Conservation (phyloP, 1,140 invertebrate genomes). For the Macrobrachium nipponense region DNA sequence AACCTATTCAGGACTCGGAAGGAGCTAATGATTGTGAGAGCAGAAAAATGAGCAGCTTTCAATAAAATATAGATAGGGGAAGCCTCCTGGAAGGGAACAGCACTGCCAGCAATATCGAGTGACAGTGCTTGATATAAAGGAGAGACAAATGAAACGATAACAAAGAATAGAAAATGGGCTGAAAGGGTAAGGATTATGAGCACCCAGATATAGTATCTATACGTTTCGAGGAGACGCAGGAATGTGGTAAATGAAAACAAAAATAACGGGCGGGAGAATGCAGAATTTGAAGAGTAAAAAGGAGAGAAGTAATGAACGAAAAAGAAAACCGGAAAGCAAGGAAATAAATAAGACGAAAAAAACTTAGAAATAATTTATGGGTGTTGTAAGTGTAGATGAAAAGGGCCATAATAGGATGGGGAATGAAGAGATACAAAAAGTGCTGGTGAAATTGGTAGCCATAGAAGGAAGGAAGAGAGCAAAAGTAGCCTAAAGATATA, state of each 20-base stretch:
- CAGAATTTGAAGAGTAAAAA: too few relatives aligned
- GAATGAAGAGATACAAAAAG: not conserved
- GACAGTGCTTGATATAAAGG: too few relatives aligned
- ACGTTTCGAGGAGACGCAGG: not conserved
- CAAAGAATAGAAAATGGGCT: not conserved
- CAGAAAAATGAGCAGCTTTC: too few relatives aligned
- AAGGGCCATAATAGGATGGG: too few relatives aligned
- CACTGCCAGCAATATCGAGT: too few relatives aligned
- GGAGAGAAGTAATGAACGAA: not conserved
- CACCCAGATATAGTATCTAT: not conserved
- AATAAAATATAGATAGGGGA: too few relatives aligned
- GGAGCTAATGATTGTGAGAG: too few relatives aligned
- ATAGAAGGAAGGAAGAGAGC: not conserved
- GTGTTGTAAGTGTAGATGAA: not conserved
- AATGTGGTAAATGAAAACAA: not conserved
- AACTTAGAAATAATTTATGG: not conserved
- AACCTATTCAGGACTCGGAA: too few relatives aligned
- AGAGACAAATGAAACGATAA: too few relatives aligned
- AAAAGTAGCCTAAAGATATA: not conserved
- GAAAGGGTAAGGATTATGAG: not conserved
- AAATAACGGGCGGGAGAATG: too few relatives aligned
- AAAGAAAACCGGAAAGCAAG: not conserved
- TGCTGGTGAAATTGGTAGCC: not conserved
- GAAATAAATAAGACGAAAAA: too few relatives aligned
- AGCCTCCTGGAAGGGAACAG: too few relatives aligned